Conservation (phyloP, 2,888 invertebrate genomes). For the Tetragnatha montana region DNA sequence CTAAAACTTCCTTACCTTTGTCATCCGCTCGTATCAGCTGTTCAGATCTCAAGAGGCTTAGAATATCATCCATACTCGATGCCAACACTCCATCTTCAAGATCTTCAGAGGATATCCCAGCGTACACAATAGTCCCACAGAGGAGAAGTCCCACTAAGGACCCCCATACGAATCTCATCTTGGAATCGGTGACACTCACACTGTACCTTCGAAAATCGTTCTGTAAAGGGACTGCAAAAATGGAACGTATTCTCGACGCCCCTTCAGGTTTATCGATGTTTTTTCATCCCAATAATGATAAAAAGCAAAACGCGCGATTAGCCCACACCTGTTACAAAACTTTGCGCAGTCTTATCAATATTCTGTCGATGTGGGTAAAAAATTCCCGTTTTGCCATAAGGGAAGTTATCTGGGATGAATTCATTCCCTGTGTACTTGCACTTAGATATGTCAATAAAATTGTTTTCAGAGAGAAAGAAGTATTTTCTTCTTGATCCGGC, state of each 20-base stretch:
- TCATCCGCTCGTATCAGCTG: background rate
- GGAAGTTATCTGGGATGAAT: too few relatives aligned
- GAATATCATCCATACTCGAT: background rate
- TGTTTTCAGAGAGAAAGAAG: too few relatives aligned
- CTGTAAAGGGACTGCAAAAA: background rate
- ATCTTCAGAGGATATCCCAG: background rate
- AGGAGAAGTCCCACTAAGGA: background rate
- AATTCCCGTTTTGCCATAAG: background rate
- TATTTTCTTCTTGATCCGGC: too few relatives aligned
- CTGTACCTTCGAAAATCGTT: background rate
- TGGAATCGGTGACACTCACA: background rate
- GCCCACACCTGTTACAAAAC: conserved; percentile 58
- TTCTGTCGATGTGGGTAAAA: conserved; percentile 1
- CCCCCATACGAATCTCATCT: background rate
- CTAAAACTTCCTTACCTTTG: background rate
- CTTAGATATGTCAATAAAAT: too few relatives aligned
- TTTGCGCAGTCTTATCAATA: conserved; percentile 52
- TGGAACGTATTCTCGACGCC: conserved; percentile 20
- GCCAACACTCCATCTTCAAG: background rate
- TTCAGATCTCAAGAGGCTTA: background rate
- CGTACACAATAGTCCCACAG: background rate
- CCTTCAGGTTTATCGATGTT: conserved; percentile 37
- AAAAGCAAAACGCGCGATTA: conserved; percentile 41
- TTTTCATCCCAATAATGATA: conserved; percentile 8
- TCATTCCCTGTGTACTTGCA: too few relatives aligned